Evolutionary conservation across 2,888 invertebrate species (phyloP), one percentile per base, ranked within the genome.

Genomic region (Xylocampa areola): DNA sequence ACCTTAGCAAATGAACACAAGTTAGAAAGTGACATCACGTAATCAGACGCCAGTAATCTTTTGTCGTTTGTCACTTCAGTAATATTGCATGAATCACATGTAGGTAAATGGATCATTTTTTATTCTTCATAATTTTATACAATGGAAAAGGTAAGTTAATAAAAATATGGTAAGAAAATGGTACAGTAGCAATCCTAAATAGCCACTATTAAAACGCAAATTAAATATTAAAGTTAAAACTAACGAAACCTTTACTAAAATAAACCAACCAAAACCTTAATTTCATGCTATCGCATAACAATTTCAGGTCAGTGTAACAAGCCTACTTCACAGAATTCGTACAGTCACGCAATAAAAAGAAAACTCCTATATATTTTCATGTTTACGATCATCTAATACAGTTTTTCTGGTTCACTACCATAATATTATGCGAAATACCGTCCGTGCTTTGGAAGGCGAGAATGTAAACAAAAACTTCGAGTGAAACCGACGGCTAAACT

Each of bases 401-500:
- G 30, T 39, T 33, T 23, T 57, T 50, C 19, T 55, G 48, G 47
- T 48, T 25, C 13, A 10, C 13, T 37, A 43, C 32, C 49, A 68
- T 48, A 76, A 57, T 63, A 60, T 68, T 76, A 57, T 53, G 48
- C 50, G 27, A 57, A 68, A 45, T 35, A 45, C 35, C 27, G 35
- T 25, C 19, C 14, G n/a, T 25, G 37, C 33, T 50, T 27, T 49
- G 25, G 23, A 43, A 27, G 25, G 27, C 49, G 29, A 27, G 43
- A 64, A 49, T 11, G 39, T 60, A 70, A 76, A 73, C 73, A 76
- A 70, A 62, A 64, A 66, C 29, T 68, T 66, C 68, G 58, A 43
- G 67, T 49, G 53, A 76, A 80, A 60, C 71, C 71, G 54, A 43
- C 58, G 60, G 58, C 47, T n/a, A 47, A 57, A 41, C 57, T 41